Evolutionary conservation across 2,888 invertebrate species (phyloP).

Genomic region (Seira ritae): DNA sequence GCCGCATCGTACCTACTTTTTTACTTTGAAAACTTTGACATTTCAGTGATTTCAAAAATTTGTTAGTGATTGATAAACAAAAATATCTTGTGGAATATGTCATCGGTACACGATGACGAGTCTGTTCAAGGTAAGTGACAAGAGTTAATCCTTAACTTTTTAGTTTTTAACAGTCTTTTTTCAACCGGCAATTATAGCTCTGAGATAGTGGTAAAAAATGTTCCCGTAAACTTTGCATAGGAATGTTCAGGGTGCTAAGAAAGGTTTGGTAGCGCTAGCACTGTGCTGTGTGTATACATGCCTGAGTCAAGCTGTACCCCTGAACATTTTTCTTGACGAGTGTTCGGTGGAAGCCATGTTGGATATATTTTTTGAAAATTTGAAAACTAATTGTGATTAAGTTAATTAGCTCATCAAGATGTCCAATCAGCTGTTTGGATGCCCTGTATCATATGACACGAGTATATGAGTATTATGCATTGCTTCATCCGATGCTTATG

Average conservation of each 20-base stretch:
- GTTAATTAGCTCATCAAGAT: neutral
- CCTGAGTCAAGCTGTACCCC: constrained; percentile 17
- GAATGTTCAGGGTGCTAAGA: constrained; percentile 47
- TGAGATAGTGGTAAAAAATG: neutral
- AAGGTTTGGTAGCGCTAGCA: neutral
- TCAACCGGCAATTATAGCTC: constrained; percentile 40
- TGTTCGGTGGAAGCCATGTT: constrained; percentile 54
- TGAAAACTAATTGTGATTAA: constrained; percentile 39
- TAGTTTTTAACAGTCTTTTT: constrained; percentile 21
- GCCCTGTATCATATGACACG: constrained; percentile 35
- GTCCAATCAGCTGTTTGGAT: constrained; percentile 47
- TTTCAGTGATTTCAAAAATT: constrained; percentile 30
- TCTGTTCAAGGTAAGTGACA: constrained; percentile 61
- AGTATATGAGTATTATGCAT: too few relatives aligned
- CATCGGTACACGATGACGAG: constrained; percentile 58
- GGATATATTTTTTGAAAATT: constrained; percentile 42
- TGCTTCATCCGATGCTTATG: too few relatives aligned
- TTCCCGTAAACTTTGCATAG: constrained; percentile 13
- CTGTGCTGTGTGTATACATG: neutral
- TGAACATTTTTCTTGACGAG: constrained; percentile 37
- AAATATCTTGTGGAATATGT: constrained; percentile 38
- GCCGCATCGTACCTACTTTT: neutral
- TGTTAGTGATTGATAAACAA: constrained; percentile 29
- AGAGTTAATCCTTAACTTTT: neutral
- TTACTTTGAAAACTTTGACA: constrained; percentile 33